Evolutionary conservation across 2,113 vertebrate species (phyloP).

Genomic region (Meleagris gallopavo): DNA sequence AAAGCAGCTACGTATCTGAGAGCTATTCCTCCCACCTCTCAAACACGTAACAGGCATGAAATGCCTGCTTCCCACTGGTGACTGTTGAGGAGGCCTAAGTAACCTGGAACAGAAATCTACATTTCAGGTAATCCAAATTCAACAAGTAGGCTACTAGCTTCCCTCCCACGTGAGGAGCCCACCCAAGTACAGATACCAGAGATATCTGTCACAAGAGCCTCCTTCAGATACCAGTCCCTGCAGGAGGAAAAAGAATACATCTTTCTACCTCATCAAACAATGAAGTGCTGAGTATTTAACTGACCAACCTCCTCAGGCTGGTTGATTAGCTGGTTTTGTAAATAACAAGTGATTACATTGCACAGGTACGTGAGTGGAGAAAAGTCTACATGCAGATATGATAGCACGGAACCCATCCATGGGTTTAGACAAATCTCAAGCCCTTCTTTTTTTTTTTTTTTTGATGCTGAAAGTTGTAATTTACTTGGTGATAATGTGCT

Average conservation of each 20-base stretch:
- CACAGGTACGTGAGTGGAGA: not conserved
- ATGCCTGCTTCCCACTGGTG: not conserved
- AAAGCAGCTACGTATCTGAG: not conserved
- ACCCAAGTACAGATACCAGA: not conserved
- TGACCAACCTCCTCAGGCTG: not conserved
- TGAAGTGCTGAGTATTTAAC: not conserved
- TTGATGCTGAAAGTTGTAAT: not conserved
- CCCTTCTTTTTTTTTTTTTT: not conserved
- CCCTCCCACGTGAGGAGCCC: not conserved
- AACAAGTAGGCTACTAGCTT: not conserved
- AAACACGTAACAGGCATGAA: not conserved
- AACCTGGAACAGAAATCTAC: not conserved
- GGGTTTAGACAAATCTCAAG: not conserved
- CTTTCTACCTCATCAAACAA: accelerated
- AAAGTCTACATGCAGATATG: not conserved
- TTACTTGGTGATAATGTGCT: not conserved
- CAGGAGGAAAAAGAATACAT: not conserved
- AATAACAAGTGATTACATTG: not conserved
- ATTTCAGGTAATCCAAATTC: not conserved
- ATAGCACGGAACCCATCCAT: not conserved
- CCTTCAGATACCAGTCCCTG: accelerated
- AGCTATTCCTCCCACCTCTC: not conserved
- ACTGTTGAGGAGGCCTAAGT: not conserved
- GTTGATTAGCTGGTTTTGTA: not conserved
- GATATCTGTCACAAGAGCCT: not conserved